phyloP scores from a whole-genome alignment of 1,140 invertebrate species.

The Zaprionus ghesquierei region DNA sequence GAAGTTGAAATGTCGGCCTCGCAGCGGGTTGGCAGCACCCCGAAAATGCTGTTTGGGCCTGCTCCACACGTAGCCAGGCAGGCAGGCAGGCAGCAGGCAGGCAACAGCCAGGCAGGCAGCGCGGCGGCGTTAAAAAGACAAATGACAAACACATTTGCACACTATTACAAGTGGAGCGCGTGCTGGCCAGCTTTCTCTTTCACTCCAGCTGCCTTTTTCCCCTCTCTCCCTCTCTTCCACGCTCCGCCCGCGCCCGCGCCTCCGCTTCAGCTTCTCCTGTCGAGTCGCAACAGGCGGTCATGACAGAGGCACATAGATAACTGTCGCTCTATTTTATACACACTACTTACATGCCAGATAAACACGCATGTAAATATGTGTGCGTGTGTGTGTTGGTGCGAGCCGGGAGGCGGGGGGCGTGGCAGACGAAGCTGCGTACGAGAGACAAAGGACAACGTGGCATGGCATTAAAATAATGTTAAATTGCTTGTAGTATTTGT shows the following conservation, averaged over 20 bases:
- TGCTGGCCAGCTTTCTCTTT: constrained; percentile 14
- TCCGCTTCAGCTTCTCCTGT: neutral
- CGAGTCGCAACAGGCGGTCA: constrained; percentile 59
- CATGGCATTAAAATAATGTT: constrained; percentile 67
- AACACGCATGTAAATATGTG: constrained; percentile 65
- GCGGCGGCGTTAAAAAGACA: constrained; percentile 59
- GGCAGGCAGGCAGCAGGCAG: neutral
- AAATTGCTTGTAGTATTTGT: constrained; percentile 64
- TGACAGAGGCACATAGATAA: constrained; percentile 55
- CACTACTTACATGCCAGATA: constrained; percentile 64
- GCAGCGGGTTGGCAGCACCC: constrained; percentile 43
- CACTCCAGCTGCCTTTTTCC: neutral
- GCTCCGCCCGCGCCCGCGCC: neutral
- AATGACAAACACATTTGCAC: constrained; percentile 69
- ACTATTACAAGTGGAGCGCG: constrained; percentile 54
- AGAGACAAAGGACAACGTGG: constrained; percentile 51
- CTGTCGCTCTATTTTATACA: constrained; percentile 63
- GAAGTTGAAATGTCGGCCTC: constrained; percentile 47
- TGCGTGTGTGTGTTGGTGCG: neutral
- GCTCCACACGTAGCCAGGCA: neutral
- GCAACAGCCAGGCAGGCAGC: neutral
- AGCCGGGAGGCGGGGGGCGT: neutral
- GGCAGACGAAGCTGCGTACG: neutral
- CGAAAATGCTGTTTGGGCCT: neutral
- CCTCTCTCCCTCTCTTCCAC: neutral